Conservation (phyloP, 2,113 vertebrate species). For the Melanocharis versteri region DNA sequence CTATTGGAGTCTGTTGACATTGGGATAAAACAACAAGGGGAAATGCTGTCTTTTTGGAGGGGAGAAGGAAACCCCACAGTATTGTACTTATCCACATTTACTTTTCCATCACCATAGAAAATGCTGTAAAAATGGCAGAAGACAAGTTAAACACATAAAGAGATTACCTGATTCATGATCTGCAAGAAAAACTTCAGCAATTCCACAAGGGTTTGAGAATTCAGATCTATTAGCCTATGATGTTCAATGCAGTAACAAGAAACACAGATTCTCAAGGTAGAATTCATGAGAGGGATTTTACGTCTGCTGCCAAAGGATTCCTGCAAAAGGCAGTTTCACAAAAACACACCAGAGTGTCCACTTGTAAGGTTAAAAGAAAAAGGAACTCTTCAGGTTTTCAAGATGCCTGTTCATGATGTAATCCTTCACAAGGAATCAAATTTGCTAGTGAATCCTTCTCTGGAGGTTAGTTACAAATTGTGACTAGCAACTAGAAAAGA, state of each 20-base stretch:
- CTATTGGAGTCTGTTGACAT: not conserved
- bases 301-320: not conserved
- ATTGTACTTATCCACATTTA: not conserved
- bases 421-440: not conserved
- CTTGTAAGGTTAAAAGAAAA: not conserved
- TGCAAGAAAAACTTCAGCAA: not conserved
- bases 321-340: not conserved
- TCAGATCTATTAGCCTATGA: not conserved
- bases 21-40: not conserved
- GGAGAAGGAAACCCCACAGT: not conserved
- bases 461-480: not conserved
- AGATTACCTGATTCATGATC: rapidly evolving
- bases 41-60: not conserved
- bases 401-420: not conserved
- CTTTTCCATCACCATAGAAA: not conserved
- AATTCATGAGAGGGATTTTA: not conserved
- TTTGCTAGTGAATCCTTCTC: not conserved
- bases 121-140: not conserved
- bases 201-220: not conserved
- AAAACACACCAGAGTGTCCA: not conserved
- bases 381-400: not conserved
- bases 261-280: not conserved
- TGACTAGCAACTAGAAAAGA: not conserved
- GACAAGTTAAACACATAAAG: not conserved
- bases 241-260: not conserved